Conservation (phyloP, 2,797 vertebrate genomes). For the Synaphobranchus kaupii region DNA sequence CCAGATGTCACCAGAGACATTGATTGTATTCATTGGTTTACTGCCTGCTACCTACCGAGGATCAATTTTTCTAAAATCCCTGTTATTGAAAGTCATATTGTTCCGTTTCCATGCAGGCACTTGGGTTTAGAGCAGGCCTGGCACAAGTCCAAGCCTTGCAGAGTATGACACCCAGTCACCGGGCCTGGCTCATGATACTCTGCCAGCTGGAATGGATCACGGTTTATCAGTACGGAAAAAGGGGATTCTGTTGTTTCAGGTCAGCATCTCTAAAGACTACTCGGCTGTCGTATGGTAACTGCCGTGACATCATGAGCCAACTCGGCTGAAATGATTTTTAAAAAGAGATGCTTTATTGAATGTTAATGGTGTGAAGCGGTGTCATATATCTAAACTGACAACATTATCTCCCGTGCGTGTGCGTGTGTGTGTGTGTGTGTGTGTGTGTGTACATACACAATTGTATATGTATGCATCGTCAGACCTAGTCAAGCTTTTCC, state of each 20-base stretch:
- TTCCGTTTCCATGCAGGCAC: constrained; percentile 18
- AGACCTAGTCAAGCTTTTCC: background rate
- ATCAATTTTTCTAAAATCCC: constrained; percentile 52
- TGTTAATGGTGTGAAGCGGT: background rate
- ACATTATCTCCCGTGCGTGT: background rate
- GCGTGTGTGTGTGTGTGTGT: background rate
- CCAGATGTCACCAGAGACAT: constrained; percentile 68
- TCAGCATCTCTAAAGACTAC: background rate
- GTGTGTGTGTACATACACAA: background rate
- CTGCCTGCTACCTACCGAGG: constrained; percentile 56
- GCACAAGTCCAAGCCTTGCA: constrained; percentile 21
- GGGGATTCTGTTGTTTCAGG: background rate
- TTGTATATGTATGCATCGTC: background rate
- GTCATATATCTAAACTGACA: background rate
- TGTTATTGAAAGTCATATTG: constrained; percentile 34
- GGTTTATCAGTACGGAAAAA: background rate
- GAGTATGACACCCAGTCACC: background rate
- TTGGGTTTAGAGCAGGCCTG: constrained; percentile 18
- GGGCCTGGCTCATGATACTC: background rate
- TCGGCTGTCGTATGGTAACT: background rate
- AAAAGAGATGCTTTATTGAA: background rate
- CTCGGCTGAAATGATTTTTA: background rate
- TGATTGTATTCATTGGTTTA: constrained; percentile 63
- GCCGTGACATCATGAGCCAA: background rate
- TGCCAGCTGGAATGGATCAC: background rate